Conservation (phyloP, 2,113 vertebrate species). For the Lophura nycthemera region DNA sequence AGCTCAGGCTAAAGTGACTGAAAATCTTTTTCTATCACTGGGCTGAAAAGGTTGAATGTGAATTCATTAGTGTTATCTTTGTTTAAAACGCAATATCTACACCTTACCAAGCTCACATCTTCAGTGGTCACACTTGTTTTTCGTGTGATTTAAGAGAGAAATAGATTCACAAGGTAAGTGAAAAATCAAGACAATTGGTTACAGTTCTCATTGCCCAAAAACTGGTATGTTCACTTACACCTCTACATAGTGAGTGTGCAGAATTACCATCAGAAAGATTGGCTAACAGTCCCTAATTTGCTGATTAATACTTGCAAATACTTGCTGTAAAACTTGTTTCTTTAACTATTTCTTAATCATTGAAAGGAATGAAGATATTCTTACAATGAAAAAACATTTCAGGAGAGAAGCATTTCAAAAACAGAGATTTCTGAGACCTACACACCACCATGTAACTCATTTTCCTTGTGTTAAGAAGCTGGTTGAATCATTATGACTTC, state of each 20-base stretch:
- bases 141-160: not conserved
- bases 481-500: not conserved
- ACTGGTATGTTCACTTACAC: not conserved
- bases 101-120: conserved; percentile 16
- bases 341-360: not conserved
- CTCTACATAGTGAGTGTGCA: not conserved
- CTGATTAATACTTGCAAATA: not conserved
- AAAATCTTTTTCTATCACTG: conserved; percentile 81
- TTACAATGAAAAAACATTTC: not conserved
- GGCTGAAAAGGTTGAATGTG: conserved; percentile 82
- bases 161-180: not conserved
- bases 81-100: conserved; percentile 68
- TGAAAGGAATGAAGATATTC: not conserved
- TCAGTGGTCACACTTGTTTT: not conserved
- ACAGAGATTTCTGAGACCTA: not conserved
- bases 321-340: not conserved
- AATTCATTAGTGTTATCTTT: conserved; percentile 83
- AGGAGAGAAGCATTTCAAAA: not conserved
- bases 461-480: not conserved
- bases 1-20: conserved; percentile 80
- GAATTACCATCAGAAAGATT: not conserved
- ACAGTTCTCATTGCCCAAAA: not conserved
- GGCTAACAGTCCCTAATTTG: not conserved
- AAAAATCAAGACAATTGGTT: not conserved
- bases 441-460: fast-evolving